A percentile compares a stretch with the other conserved stretches of the same genome.
These are phyloP conservation scores for Tetragnatha montana DNA, from an alignment of 2,888 invertebrate species.

Conservation along the genomic window DNA sequence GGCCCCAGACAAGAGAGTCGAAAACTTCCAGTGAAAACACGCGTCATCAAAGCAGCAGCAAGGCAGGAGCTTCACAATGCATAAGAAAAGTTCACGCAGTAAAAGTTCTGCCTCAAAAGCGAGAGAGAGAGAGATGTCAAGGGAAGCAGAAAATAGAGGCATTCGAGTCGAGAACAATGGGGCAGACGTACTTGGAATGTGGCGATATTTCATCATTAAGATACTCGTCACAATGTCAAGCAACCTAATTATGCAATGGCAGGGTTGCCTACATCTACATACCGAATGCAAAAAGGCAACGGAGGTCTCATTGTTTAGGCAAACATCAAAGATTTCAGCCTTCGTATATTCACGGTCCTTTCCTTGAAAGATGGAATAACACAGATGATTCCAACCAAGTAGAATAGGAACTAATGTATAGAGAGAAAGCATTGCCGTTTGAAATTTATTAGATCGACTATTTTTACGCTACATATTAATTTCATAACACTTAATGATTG, in stretches of 20 bases:
- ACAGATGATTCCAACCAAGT: no score
- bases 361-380: no score
- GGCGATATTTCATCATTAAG: slow-evolving; percentile 1
- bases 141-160: neutral
- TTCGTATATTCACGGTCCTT: no score
- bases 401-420: no score
- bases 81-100: neutral
- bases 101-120: neutral
- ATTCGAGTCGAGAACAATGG: neutral
- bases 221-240: neutral
- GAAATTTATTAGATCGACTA: no score
- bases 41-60: neutral
- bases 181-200: neutral
- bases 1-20: neutral
- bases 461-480: no score
- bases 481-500: no score
- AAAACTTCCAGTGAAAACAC: neutral
- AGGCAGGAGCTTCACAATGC: neutral
- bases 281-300: neutral
- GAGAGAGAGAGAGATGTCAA: neutral
- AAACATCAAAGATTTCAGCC: no score
- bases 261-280: neutral
- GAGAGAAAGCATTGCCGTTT: no score
- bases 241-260: neutral
- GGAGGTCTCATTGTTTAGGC: no score